Evolutionary conservation across 1,140 invertebrate species (phyloP), one percentile per base, ranked within the genome.

Genomic region (Plectrocnemia conspersa): DNA sequence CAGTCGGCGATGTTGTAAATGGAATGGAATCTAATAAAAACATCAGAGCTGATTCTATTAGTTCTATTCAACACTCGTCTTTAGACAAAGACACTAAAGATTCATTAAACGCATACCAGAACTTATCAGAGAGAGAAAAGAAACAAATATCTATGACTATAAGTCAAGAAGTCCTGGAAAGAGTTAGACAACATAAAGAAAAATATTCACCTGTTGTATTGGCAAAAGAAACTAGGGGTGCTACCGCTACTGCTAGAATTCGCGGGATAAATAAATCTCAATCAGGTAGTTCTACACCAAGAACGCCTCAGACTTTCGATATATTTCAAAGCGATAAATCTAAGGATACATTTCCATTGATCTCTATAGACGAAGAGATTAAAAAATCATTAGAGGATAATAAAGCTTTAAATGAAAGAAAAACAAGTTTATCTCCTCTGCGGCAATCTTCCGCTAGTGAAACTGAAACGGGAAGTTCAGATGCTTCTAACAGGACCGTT

Each of bases 151-250:
- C 85, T 0, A 77, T 82, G 68, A 82, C 78, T 4, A 69, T 90
- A 2, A 83, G 86, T 48, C 81, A 82, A 64, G 87, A 89, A 73
- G 74, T 88, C 6, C 67, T 86, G 45, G 79, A 86, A 55, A 78
- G 78, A 66, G 75, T 84, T 3, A 68, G 66, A 52, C 71, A 71
- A 64, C 27, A 56, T 54, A 68, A 68, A 62, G 81, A 77, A 66
- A 74, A 69, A 7, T 69, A 73, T 1, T 66, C 73, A 4, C 69
- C 76, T 0, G 65, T 79, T 3, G 68, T 81, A 15, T 68, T 77
- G 35, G 81, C 79, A 1, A 74, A 81, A 19, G 83, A 85, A 65
- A 84, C 82, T 0, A 67, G 78, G 4, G 83, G 82, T 2, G 82
- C 82, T 11, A 74, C 80, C 9, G 82, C 82, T 0, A 77, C 73